Base-by-base conservation (phyloP, 2,888 invertebrate species). In the Rhingia rostrata region DNA sequence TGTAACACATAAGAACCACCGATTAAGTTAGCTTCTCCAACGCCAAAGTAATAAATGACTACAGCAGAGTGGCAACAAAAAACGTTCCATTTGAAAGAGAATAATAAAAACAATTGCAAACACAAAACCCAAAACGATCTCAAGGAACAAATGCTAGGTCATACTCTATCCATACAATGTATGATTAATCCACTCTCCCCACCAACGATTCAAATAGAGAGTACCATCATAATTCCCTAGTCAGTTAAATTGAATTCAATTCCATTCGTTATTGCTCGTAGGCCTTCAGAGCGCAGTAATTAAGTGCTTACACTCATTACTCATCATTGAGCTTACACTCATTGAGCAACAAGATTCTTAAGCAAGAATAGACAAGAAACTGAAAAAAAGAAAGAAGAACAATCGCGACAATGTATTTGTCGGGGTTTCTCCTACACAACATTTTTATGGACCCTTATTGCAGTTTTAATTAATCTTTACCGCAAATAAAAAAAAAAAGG, bases 391-490 rank as follows among this genome's bases (percentile, higher is more conserved):
- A 37, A 30, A 9, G 22, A 67, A 37, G 64, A n/a, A 5, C 35
- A 9, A 7, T 41, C 49, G 39, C 10, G 49, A 39, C 33, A n/a
- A 39, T 47, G 54, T 9, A 4, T 66, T 78, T 39, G 14, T 66
- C 14, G 35, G 14, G 6, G 51, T 12, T 14, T 47, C 6, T 5
- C 32, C 35, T 39, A 66, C 32, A 53, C 43, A 78, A 61, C 54
- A 22, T 61, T 54, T 56, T 78, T 47, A 78, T 49, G 70, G 43
- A 56, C 60, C 32, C 58, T 82, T 61, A 66, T 66, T 78, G 82
- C 67, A 73, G 14, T 72, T 67, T 56, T 73, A 56, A 78, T 78
- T 72, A 73, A 61, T 56, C 22, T 22, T 54, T 53, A 39, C 58
- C 51, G 32, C 45, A 45, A 61, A 58, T 51, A 45, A 66, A 61